Conservation (phyloP, 2,888 invertebrate species). For the Watsonalla binaria region DNA sequence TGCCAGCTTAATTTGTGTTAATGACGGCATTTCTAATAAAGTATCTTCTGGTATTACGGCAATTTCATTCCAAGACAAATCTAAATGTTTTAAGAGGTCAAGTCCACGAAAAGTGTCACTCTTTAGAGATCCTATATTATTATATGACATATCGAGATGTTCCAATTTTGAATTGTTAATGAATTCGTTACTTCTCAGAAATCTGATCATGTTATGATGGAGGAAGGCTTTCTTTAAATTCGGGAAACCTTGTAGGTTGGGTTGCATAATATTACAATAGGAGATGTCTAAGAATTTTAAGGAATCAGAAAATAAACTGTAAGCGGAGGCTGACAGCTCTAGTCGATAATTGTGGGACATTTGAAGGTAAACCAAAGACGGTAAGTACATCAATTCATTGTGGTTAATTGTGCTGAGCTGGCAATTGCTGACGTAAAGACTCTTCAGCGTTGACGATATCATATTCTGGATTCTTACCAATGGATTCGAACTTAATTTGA, state of each 20-base stretch:
- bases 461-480: slow-evolving; percentile 63
- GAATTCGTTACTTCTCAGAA: slow-evolving; percentile 79
- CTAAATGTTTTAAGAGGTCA: slow-evolving; percentile 77
- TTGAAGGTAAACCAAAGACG: slow-evolving; percentile 78
- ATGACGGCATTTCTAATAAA: slow-evolving; percentile 78
- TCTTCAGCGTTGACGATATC: slow-evolving; percentile 70
- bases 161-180: slow-evolving; percentile 79
- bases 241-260: slow-evolving; percentile 81
- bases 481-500: slow-evolving; percentile 77
- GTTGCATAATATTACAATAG: slow-evolving; percentile 78
- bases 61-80: slow-evolving; percentile 85
- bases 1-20: slow-evolving; percentile 81
- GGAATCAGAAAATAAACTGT: slow-evolving; percentile 68
- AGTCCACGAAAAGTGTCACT: slow-evolving; percentile 80
- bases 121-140: slow-evolving; percentile 80
- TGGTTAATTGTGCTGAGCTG: slow-evolving; percentile 70
- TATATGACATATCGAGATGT: slow-evolving; percentile 81
- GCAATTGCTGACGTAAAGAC: slow-evolving; percentile 79
- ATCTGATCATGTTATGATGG: slow-evolving; percentile 81
- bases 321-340: slow-evolving; percentile 58
- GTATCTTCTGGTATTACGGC: slow-evolving; percentile 77
- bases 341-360: slow-evolving; percentile 81
- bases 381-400: slow-evolving; percentile 77
- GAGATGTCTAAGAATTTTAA: slow-evolving; percentile 79
- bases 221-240: slow-evolving; percentile 78